Evolutionary conservation across 37 sponge, comb jelly and placozoan species (phyloP).

Genomic region (Diacarnus erythraeanus): DNA sequence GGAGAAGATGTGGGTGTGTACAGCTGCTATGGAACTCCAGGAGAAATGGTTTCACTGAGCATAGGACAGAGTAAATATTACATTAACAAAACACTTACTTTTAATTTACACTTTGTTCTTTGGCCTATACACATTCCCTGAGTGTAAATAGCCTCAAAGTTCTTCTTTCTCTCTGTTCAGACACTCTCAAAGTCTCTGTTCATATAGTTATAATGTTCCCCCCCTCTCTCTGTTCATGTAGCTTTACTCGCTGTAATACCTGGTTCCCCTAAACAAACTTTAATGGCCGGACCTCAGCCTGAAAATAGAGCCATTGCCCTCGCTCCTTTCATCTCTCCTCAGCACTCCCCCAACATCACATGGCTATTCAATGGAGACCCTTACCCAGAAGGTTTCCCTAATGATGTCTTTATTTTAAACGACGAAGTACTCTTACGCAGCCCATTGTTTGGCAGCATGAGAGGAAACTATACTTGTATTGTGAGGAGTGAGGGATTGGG

Average conservation of each 20-base stretch:
- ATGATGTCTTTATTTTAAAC: neutral
- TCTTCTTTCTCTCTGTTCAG: neutral
- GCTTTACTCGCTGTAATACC: neutral
- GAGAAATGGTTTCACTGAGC: neutral
- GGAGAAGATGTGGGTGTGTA: neutral
- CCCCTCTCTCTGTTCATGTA: too few species aligned
- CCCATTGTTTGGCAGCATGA: neutral
- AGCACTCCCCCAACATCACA: neutral
- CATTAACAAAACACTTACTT: neutral
- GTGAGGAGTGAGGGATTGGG: neutral
- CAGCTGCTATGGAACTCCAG: neutral
- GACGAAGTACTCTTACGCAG: neutral
- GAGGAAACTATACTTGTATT: neutral
- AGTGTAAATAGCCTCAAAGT: neutral
- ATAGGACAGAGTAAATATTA: neutral
- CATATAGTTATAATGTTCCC: too few species aligned
- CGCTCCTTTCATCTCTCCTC: neutral
- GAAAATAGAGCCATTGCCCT: neutral
- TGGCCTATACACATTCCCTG: neutral
- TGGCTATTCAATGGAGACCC: neutral
- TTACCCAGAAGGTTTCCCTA: neutral
- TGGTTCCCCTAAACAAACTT: neutral
- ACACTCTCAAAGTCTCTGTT: too few species aligned
- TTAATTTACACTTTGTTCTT: neutral
- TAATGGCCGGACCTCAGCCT: neutral